Percentiles rank a stretch among this genome's conserved stretches.
Conservation (phyloP, 2,113 vertebrate genomes). For the Chloropsis hardwickii region DNA sequence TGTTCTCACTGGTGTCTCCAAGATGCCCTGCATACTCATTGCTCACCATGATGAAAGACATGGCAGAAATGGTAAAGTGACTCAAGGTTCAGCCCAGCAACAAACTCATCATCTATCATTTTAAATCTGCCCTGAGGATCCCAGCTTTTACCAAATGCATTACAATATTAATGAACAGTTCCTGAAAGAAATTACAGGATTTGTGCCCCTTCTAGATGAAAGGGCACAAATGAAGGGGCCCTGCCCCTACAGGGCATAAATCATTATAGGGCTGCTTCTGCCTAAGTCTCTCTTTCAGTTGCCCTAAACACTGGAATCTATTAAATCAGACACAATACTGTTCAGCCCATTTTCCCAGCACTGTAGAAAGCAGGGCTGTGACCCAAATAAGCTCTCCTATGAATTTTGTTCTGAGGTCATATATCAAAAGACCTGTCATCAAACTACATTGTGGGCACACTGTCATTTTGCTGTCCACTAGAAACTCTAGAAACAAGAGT, state of each 20-base stretch:
- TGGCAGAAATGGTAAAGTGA: not conserved
- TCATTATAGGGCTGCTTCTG: not conserved
- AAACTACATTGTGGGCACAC: fast-evolving
- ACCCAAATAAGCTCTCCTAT: not conserved
- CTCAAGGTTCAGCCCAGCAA: not conserved
- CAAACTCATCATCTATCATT: not conserved
- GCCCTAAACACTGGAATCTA: not conserved
- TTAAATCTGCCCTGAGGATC: not conserved
- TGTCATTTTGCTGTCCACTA: not conserved
- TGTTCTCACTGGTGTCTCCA: not conserved
- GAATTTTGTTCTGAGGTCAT: not conserved
- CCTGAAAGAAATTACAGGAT: not conserved
- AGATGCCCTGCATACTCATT: not conserved
- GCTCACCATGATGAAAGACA: not conserved
- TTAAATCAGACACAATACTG: not conserved
- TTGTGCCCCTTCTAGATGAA: not conserved
- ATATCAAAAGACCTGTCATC: not conserved
- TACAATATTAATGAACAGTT: not conserved
- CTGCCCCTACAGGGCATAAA: not conserved
- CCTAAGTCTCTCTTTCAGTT: not conserved
- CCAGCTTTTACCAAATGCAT: not conserved
- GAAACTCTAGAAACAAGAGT: not conserved
- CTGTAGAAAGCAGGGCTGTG: not conserved
- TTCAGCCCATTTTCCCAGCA: not conserved
- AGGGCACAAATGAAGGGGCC: not conserved